A percentile compares a stretch with the other conserved stretches of the same genome.
Evolutionary conservation across 1,140 invertebrate species (phyloP).

Genomic region (Tetragnatha versicolor): DNA sequence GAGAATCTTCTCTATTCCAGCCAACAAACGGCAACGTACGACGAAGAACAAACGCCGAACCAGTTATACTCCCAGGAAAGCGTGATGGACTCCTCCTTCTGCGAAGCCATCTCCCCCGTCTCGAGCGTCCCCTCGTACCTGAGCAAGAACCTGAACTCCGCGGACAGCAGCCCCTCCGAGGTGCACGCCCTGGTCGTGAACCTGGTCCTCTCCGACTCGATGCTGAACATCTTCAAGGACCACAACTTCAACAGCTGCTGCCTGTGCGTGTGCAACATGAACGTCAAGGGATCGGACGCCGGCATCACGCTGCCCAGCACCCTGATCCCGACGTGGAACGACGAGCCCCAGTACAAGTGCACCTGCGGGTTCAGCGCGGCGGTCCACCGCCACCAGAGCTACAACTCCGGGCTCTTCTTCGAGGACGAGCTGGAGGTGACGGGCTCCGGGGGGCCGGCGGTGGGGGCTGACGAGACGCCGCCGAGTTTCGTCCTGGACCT

Average conservation of each 20-base stretch:
- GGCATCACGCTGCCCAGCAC: slow-evolving; percentile 77
- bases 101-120: slow-evolving; percentile 32
- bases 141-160: slow-evolving; percentile 37
- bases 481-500: slow-evolving; percentile 50
- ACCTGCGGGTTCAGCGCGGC: slow-evolving; percentile 96
- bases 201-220: slow-evolving; percentile 87
- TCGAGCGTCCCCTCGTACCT: slow-evolving; percentile 38
- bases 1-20: background rate
- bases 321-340: slow-evolving; percentile 60
- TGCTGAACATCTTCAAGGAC: slow-evolving; percentile 91
- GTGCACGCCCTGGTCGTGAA: slow-evolving; percentile 80
- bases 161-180: slow-evolving; percentile 8
- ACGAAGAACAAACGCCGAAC: slow-evolving; percentile 11
- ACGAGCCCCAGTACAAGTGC: slow-evolving; percentile 82
- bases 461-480: background rate
- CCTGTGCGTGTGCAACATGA: slow-evolving; percentile 95
- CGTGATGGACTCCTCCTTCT: slow-evolving; percentile 7
- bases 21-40: slow-evolving; percentile 6
- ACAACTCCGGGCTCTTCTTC: slow-evolving; percentile 90
- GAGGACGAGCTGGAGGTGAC: slow-evolving; percentile 98
- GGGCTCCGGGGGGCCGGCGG: slow-evolving; percentile 66
- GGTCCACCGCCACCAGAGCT: slow-evolving; percentile 85
- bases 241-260: slow-evolving; percentile 98
- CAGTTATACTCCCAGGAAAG: slow-evolving; percentile 35
- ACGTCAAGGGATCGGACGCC: slow-evolving; percentile 86